Conservation (phyloP, 2,888 invertebrate species). For the Lasioglossum zephyrum region DNA sequence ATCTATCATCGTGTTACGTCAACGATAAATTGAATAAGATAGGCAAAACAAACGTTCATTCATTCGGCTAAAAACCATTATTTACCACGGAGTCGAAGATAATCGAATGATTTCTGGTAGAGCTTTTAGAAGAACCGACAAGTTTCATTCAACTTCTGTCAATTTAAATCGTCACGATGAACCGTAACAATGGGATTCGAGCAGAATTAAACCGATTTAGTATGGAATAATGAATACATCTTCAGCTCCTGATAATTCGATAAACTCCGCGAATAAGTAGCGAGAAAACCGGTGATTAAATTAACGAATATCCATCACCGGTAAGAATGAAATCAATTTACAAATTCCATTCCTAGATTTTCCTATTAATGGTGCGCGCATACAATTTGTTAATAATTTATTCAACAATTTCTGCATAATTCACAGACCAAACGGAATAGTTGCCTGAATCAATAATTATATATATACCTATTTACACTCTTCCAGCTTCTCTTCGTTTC, state of each 20-base stretch:
- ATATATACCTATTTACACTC: neutral
- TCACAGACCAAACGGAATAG: neutral
- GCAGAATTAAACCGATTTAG: slow-evolving; percentile 17
- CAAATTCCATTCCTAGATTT: neutral
- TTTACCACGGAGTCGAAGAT: neutral
- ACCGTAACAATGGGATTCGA: neutral
- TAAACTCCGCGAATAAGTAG: slow-evolving; percentile 27
- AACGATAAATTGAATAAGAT: slow-evolving; percentile 8
- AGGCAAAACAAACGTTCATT: neutral
- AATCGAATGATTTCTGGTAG: neutral
- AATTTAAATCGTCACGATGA: neutral
- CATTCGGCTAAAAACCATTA: neutral
- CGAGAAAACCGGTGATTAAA: neutral
- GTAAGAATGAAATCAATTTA: slow-evolving; percentile 28
- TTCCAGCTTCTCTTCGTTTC: neutral
- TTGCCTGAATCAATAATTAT: neutral
- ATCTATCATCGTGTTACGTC: neutral
- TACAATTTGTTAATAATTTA: neutral
- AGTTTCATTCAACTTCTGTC: slow-evolving; percentile 2
- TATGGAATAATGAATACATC: slow-evolving; percentile 21
- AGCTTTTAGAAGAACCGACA: neutral
- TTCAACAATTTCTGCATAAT: neutral
- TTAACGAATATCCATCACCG: slow-evolving; percentile 30
- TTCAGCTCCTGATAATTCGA: slow-evolving; percentile 34
- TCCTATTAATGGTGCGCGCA: neutral